These are phyloP conservation scores for Reticulitermes lucifugus DNA, from an alignment of 2,888 invertebrate genomes.

Conservation along the genomic window DNA sequence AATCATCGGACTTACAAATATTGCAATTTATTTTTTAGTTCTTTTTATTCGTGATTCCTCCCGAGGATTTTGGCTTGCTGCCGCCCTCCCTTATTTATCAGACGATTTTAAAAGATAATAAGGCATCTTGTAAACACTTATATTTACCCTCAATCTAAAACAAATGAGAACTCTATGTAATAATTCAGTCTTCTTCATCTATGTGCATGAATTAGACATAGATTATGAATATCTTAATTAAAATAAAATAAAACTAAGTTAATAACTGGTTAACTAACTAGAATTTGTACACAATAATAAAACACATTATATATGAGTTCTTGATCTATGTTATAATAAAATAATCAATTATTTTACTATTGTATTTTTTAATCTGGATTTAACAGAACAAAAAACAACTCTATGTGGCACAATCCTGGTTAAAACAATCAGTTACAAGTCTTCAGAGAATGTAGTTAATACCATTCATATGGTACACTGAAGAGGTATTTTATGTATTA, in stretches of 20 bases:
- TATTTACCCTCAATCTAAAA: conserved; percentile 47
- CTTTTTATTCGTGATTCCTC: conserved; percentile 12
- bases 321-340: conserved; percentile 44
- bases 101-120: conserved; percentile 38
- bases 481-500: conserved; percentile 39
- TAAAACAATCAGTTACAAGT: conserved; percentile 28
- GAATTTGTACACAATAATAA: conserved; percentile 50
- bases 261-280: conserved; percentile 50
- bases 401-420: conserved; percentile 45
- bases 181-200: conserved; percentile 47
- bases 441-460: conserved; percentile 33
- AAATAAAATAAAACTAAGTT: conserved; percentile 47
- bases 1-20: conserved; percentile 38
- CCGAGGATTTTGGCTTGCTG: conserved; percentile 7
- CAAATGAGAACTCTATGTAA: conserved; percentile 40
- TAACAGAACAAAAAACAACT: conserved; percentile 41
- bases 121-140: conserved; percentile 46
- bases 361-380: conserved; percentile 38
- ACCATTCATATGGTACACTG: conserved; percentile 36
- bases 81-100: conserved; percentile 16
- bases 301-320: conserved; percentile 47
- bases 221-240: conserved; percentile 40
- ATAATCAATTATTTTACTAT: conserved; percentile 42
- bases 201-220: conserved; percentile 44
- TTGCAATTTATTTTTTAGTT: conserved; percentile 25